phyloP scores from a whole-genome alignment of 2,113 vertebrate genomes.

The Bujurquina vittata region DNA sequence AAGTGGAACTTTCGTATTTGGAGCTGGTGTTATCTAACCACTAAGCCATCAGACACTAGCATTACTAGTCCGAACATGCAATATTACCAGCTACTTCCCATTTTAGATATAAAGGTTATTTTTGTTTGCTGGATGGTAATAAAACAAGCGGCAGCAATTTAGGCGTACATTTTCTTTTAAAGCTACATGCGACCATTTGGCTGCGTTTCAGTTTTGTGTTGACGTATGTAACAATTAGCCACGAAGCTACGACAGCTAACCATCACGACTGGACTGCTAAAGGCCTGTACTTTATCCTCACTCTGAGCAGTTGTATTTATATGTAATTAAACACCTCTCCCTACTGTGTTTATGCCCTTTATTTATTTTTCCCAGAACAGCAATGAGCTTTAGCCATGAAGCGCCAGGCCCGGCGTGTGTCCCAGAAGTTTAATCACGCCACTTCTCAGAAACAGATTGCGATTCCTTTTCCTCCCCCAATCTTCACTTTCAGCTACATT shows the following conservation, averaged over 20 bases:
- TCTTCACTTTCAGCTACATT: neutral
- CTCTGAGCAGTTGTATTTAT: accelerated
- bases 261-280: constrained; percentile 6
- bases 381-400: neutral
- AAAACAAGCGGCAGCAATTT: accelerated
- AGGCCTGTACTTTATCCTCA: neutral
- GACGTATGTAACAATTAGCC: constrained; percentile 69
- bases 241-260: constrained; percentile 36
- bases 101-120: neutral
- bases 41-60: constrained; percentile 31
- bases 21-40: constrained; percentile 28
- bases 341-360: accelerated
- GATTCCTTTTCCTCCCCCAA: neutral
- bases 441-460: constrained; percentile 15
- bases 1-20: constrained; percentile 15
- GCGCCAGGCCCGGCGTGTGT: constrained; percentile 24
- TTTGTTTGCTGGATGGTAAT: accelerated
- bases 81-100: neutral
- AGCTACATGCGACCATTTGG: neutral
- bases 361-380: accelerated
- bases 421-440: constrained; percentile 50
- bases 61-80: neutral
- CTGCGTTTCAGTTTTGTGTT: neutral
- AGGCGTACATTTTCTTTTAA: neutral
- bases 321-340: neutral